Percentiles rank a stretch among this genome's conserved stretches.
phyloP scores from a whole-genome alignment of 1,140 invertebrate genomes.

The Archivesica marissinica region DNA sequence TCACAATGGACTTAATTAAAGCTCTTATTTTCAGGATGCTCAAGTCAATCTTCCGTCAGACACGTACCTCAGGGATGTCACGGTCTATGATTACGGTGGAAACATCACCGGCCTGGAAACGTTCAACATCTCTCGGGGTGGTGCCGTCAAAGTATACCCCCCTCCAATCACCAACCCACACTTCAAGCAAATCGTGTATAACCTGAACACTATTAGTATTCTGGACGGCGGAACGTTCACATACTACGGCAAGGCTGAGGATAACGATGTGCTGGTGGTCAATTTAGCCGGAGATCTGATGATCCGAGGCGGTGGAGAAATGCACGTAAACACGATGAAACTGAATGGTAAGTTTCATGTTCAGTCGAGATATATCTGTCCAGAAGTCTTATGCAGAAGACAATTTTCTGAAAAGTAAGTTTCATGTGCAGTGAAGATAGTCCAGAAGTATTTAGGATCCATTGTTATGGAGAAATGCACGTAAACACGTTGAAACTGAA shows the following conservation, averaged over 20 bases:
- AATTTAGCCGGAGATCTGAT: constrained; percentile 69
- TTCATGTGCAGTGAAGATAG: too few relatives aligned
- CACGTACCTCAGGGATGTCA: constrained; percentile 70
- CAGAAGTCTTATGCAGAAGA: neutral
- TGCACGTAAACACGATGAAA: constrained; percentile 69
- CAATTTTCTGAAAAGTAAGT: too few relatives aligned
- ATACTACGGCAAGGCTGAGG: constrained; percentile 69
- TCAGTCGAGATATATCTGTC: too few relatives aligned
- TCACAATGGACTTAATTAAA: too few relatives aligned
- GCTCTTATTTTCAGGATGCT: constrained; percentile 64
- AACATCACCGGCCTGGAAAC: constrained; percentile 72
- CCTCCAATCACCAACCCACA: constrained; percentile 52
- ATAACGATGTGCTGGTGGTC: constrained; percentile 65
- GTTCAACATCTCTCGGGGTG: constrained; percentile 75
- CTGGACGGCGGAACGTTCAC: constrained; percentile 74
- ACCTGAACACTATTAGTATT: constrained; percentile 75
- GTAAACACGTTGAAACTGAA: too few relatives aligned
- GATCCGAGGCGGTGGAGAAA: constrained; percentile 72
- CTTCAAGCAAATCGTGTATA: constrained; percentile 47
- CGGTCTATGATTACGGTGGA: constrained; percentile 73
- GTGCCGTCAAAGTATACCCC: constrained; percentile 72
- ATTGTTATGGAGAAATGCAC: too few relatives aligned
- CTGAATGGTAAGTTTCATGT: constrained; percentile 4
- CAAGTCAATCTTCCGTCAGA: constrained; percentile 76
- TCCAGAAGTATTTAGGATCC: too few relatives aligned